phyloP scores from a whole-genome alignment of 2,888 invertebrate species.

The Conops quadrifasciatus region DNA sequence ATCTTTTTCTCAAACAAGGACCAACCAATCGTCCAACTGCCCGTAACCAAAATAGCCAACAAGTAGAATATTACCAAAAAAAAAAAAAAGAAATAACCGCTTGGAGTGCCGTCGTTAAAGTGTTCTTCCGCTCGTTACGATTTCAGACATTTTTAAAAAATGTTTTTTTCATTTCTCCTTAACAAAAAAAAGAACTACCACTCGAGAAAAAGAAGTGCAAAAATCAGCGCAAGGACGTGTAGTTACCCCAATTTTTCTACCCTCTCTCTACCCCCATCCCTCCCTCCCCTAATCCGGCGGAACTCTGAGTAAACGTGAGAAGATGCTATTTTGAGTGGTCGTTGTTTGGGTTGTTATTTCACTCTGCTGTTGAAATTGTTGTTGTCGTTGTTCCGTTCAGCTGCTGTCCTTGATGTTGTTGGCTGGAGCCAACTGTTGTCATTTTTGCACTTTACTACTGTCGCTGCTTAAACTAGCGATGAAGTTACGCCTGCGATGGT shows the following conservation, averaged over 20 bases:
- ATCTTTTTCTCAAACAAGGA: not conserved
- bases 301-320: no score
- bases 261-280: not conserved
- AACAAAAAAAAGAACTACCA: not conserved
- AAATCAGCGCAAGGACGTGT: conserved; percentile 22
- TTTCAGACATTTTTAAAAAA: conserved; percentile 7
- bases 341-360: not conserved
- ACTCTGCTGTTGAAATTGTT: not conserved
- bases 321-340: no score
- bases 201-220: not conserved
- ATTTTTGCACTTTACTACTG: no score
- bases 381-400: no score
- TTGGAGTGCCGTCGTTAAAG: conserved; percentile 16
- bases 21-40: no score
- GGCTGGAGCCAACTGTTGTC: no score
- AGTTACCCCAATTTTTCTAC: conserved; percentile 9
- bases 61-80: not conserved
- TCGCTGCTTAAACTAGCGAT: no score
- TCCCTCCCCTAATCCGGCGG: no score
- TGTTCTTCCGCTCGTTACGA: conserved; percentile 30
- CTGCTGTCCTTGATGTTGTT: no score
- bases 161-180: not conserved
- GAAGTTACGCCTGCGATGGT: no score
- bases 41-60: no score
- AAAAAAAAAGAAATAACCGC: not conserved